These are phyloP conservation scores for Cyanistes caeruleus DNA, from an alignment of 2,113 vertebrate genomes.

Conservation along the genomic window DNA sequence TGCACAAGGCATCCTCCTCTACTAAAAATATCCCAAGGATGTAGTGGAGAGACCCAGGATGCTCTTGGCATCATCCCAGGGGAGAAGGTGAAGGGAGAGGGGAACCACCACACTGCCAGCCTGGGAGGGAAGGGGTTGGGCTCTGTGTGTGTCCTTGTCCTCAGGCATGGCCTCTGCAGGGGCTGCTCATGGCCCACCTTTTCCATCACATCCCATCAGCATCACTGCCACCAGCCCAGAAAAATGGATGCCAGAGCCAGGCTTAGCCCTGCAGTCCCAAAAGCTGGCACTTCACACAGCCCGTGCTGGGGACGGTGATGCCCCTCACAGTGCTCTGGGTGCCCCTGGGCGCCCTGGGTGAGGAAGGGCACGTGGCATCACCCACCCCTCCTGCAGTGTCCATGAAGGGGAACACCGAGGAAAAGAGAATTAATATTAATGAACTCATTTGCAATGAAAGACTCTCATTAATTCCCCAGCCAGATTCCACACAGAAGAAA, in stretches of 20 bases:
- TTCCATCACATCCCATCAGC: not conserved
- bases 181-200: not conserved
- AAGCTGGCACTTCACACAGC: not conserved
- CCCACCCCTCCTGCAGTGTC: not conserved
- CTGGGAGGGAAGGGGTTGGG: fast-evolving
- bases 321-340: fast-evolving
- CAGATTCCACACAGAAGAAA: not conserved
- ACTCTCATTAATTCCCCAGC: not conserved
- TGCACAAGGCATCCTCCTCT: not conserved
- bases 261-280: not conserved
- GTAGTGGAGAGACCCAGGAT: fast-evolving
- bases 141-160: not conserved
- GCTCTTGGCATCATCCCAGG: not conserved
- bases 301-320: fast-evolving
- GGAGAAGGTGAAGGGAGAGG: not conserved
- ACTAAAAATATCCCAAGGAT: not conserved
- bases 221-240: fast-evolving
- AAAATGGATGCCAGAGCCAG: not conserved
- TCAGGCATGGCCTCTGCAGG: not conserved
- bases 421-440: conserved; percentile 17
- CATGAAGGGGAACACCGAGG: fast-evolving
- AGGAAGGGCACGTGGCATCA: not conserved
- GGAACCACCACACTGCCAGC: not conserved
- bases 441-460: not conserved
- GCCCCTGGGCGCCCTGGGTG: not conserved